Conservation (phyloP, 1,140 invertebrate genomes). For the Archivesica marissinica region DNA sequence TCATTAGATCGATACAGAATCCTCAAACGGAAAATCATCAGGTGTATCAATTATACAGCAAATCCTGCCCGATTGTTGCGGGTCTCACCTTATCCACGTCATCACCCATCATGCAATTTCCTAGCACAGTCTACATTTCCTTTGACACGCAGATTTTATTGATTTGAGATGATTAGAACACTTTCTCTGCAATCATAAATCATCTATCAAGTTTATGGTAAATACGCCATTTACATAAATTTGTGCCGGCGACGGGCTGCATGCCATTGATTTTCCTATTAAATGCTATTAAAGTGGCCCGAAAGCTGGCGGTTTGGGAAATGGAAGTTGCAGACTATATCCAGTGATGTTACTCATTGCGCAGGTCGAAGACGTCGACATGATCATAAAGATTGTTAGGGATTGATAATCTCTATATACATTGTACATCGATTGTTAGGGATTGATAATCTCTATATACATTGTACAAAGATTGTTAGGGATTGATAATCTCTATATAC, state of each 20-base stretch:
- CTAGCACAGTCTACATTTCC: neutral
- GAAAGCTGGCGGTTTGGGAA: constrained; percentile 39
- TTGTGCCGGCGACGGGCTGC: constrained; percentile 25
- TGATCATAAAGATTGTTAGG: no score
- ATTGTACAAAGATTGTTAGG: no score
- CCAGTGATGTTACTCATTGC: neutral
- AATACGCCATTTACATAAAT: constrained; percentile 57
- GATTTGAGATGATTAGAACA: constrained; percentile 35
- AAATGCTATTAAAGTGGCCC: constrained; percentile 42
- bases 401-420: no score
- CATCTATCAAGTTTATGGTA: constrained; percentile 45
- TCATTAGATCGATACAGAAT: no score
- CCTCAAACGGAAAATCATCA: neutral
- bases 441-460: no score
- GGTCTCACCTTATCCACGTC: neutral
- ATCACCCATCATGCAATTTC: neutral
- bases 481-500: no score
- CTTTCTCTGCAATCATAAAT: constrained; percentile 35
- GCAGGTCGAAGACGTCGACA: neutral
- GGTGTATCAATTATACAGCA: constrained; percentile 1
- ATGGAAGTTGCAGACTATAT: constrained; percentile 34
- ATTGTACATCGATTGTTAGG: no score
- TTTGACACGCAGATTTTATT: constrained; percentile 27
- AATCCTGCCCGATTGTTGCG: neutral
- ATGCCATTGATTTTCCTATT: constrained; percentile 52